phyloP scores from a whole-genome alignment of 64 coral and sea anemone species.

The Stichodactyla helianthus region DNA sequence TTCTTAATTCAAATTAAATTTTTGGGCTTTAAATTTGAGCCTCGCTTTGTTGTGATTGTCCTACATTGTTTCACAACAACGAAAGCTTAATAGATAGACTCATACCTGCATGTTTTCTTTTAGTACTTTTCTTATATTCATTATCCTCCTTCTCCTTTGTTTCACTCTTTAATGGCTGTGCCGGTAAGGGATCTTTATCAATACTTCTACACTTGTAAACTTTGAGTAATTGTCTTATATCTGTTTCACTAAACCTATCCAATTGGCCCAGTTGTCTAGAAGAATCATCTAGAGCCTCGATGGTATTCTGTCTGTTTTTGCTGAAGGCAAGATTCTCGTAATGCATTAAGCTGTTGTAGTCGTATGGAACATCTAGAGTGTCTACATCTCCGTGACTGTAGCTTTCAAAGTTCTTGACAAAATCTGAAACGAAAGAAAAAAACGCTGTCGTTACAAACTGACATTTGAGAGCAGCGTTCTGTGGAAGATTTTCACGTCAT shows the following conservation, averaged over 20 bases:
- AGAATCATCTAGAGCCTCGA: slow-evolving; percentile 48
- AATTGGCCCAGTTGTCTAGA: slow-evolving; percentile 64
- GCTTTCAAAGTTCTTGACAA: slow-evolving; percentile 69
- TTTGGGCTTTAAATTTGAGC: too few relatives aligned
- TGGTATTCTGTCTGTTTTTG: slow-evolving; percentile 66
- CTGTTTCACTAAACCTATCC: slow-evolving; percentile 75
- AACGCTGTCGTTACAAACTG: too few relatives aligned
- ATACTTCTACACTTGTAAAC: slow-evolving; percentile 55
- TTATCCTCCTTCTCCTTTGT: slow-evolving; percentile 29
- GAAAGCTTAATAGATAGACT: too few relatives aligned
- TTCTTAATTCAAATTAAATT: too few relatives aligned
- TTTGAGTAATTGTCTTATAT: slow-evolving; percentile 65
- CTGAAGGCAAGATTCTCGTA: slow-evolving; percentile 80
- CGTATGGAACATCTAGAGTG: slow-evolving; percentile 48
- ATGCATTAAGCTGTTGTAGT: slow-evolving; percentile 81
- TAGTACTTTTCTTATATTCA: background rate
- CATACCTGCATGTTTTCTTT: background rate
- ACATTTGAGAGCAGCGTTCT: too few relatives aligned
- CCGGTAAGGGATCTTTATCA: slow-evolving; percentile 27
- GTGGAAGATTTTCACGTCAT: too few relatives aligned
- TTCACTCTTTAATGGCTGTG: slow-evolving; percentile 10
- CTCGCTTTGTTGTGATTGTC: too few relatives aligned
- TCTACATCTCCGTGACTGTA: slow-evolving; percentile 66
- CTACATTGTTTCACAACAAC: too few relatives aligned
- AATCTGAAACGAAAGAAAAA: slow-evolving; percentile 20